A percentile compares a stretch with the other conserved stretches of the same genome.
Evolutionary conservation across 2,113 vertebrate species (phyloP).

Genomic region (Oplegnathus fasciatus): DNA sequence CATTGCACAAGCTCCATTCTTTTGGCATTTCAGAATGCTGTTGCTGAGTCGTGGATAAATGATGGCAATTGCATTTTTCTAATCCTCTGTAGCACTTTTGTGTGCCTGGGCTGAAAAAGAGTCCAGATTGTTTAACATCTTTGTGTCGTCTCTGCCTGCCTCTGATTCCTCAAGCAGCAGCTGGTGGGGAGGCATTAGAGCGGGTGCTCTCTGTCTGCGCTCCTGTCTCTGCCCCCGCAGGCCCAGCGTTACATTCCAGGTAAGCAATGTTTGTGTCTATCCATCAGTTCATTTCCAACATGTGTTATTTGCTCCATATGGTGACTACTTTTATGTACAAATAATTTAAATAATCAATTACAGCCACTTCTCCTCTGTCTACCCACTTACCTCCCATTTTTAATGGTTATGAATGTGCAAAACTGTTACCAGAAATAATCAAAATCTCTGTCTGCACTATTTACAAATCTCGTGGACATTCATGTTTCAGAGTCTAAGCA

Average conservation of each 20-base stretch:
- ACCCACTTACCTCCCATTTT: background rate
- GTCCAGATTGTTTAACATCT: slow-evolving; percentile 19
- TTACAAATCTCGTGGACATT: background rate
- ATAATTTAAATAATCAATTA: slow-evolving; percentile 7
- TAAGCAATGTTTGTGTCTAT: background rate
- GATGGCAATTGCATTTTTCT: background rate
- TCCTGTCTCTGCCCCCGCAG: background rate
- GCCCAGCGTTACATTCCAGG: background rate
- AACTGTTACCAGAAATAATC: background rate
- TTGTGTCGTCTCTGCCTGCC: background rate
- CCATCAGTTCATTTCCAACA: background rate
- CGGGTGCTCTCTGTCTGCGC: background rate
- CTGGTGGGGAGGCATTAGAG: background rate
- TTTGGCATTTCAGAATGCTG: background rate
- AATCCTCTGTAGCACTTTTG: background rate
- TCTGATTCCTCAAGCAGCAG: slow-evolving; percentile 23
- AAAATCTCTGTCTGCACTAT: background rate
- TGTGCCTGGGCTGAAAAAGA: background rate
- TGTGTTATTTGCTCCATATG: background rate
- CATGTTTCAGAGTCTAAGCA: background rate
- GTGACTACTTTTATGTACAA: background rate
- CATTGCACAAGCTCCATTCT: background rate
- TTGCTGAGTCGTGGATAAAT: background rate
- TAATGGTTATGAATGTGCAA: slow-evolving; percentile 1
- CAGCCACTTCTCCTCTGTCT: background rate